phyloP scores from a whole-genome alignment of 1,140 invertebrate species.

The Trachymyrmex septentrionalis region DNA sequence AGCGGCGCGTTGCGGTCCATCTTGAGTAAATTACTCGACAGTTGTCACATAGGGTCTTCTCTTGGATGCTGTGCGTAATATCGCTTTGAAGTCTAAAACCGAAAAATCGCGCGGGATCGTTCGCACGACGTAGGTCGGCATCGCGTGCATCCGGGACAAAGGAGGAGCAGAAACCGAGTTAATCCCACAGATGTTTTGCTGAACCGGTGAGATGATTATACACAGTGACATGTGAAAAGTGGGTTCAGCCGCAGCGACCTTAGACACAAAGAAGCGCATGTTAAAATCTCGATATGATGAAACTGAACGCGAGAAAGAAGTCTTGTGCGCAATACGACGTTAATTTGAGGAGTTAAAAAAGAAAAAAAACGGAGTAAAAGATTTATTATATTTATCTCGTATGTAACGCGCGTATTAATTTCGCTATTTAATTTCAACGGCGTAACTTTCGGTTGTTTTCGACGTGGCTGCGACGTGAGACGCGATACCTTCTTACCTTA shows the following conservation, averaged over 20 bases:
- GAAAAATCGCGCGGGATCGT: constrained; percentile 30
- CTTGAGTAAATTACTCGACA: constrained; percentile 51
- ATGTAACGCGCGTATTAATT: not conserved
- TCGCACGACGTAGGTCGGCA: constrained; percentile 25
- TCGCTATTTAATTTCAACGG: constrained; percentile 40
- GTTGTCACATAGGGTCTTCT: constrained; percentile 32
- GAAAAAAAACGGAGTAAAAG: not conserved
- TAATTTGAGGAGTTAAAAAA: not conserved
- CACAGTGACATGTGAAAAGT: not conserved
- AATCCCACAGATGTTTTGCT: constrained; percentile 40
- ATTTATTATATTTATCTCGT: not conserved
- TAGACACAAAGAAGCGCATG: not conserved
- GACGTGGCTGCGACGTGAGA: constrained; percentile 24
- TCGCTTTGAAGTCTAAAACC: constrained; percentile 47
- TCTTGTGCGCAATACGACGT: not conserved
- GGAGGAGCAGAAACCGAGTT: constrained; percentile 22
- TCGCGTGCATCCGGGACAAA: constrained; percentile 49
- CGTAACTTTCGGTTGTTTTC: constrained; percentile 57
- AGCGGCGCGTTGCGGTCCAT: not conserved
- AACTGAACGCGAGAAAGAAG: not conserved
- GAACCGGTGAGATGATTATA: constrained; percentile 41
- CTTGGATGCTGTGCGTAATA: not conserved
- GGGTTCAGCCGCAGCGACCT: not conserved
- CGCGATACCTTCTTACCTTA: constrained; percentile 41
- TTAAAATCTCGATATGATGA: not conserved